phyloP scores from a whole-genome alignment of 2,113 vertebrate genomes.

The Elachura formosa region DNA sequence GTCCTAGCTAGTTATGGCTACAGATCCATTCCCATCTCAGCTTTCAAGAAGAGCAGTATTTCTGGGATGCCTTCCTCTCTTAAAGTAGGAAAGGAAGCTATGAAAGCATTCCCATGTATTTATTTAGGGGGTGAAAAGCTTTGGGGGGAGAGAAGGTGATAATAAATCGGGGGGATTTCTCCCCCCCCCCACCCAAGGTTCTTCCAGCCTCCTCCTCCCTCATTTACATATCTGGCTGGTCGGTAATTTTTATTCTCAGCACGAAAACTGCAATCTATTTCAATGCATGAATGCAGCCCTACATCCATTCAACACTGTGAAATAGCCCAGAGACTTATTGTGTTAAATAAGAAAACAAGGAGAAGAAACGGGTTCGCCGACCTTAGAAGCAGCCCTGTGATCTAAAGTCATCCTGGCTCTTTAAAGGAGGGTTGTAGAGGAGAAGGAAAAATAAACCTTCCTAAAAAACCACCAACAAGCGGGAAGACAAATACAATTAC shows the following conservation, averaged over 20 bases:
- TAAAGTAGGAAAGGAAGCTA: not conserved
- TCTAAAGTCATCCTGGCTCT: conserved; percentile 5
- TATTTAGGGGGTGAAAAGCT: not conserved
- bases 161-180: not conserved
- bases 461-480: not conserved
- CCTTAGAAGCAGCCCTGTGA: not conserved
- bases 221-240: conserved; percentile 47
- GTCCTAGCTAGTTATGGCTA: not conserved
- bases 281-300: conserved; percentile 64
- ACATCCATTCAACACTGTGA: conserved; percentile 36
- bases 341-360: conserved; percentile 24
- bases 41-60: not conserved
- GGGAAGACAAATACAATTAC: not conserved
- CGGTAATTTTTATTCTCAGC: conserved; percentile 63
- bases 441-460: not conserved
- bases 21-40: not conserved
- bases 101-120: not conserved
- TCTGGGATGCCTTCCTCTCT: not conserved
- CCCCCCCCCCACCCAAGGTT: not conserved
- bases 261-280: conserved; percentile 69
- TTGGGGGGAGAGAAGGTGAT: not conserved
- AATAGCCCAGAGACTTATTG: conserved; percentile 21
- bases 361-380: not conserved
- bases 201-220: conserved; percentile 4
- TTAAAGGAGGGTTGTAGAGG: not conserved